Base-by-base conservation (phyloP, 2,797 vertebrate species). In the Enteromius thamalakanensis region DNA sequence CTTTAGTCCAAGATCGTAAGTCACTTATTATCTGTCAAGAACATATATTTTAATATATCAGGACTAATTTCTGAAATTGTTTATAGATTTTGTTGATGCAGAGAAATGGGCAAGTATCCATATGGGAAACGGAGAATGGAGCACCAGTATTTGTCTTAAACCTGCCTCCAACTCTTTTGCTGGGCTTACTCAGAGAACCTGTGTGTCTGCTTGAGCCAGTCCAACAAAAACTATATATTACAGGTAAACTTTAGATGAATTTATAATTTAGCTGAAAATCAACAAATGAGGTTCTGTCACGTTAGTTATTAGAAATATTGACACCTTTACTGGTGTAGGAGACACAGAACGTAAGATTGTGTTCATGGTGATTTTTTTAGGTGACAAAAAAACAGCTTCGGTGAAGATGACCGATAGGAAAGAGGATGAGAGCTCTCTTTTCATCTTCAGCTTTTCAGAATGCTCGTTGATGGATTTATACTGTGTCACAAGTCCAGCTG, bases 391-490 rank as follows among this genome's bases (percentile, higher is more conserved):
- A 71, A 71, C 67, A 64, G 3, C 53, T 11, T 70, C 51, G 51
- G 53, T 17, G 11, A 34, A 60, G 15, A 21, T 62, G 55, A 78
- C 42, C 1, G 53, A 83, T 37, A 34, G 21, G 21, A 55, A 37
- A 21, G 42, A 40, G 65, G 53, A 78, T 51, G 75, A 64, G 29
- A 62, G 53, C 67, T 71, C 37, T 10, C 75, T 83, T 42, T 83
- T 83, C 65, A 37, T 78, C 21, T 82, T 69, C 19, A 82, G 81
- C 72, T 83, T 71, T 70, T 70, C 75, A 37, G 51, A 83, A 64
- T 71, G 40, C 60, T 51, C 53, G 26, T 0, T 70, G 49, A 26
- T 78, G 42, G 65, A 83, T 78, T 9, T 2, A n/a, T 62, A 62
- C n/a, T 21, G 10, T 15, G 40, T 78, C 21, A 1, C 9, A 70